phyloP scores from a whole-genome alignment of 2,113 vertebrate genomes.

The Cyrtonyx montezumae region DNA sequence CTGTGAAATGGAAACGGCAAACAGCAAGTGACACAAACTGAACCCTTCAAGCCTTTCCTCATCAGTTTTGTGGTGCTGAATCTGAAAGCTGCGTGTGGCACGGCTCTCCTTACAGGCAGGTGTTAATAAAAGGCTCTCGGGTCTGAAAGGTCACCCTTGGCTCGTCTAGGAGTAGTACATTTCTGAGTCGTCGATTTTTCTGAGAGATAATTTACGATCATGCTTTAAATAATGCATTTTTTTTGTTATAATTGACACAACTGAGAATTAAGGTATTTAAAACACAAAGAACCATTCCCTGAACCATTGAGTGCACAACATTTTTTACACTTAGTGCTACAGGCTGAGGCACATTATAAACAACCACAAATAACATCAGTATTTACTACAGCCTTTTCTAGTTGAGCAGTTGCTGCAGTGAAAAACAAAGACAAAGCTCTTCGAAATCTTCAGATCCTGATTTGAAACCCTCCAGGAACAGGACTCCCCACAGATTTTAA shows the following conservation, averaged over 20 bases:
- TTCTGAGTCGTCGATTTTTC: slow-evolving; percentile 77
- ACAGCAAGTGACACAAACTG: slow-evolving; percentile 99
- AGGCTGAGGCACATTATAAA: slow-evolving; percentile 63
- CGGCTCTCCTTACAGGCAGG: slow-evolving; percentile 93
- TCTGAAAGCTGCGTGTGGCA: slow-evolving; percentile 87
- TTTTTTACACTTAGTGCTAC: slow-evolving; percentile 40
- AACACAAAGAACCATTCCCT: slow-evolving; percentile 22
- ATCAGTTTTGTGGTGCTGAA: slow-evolving; percentile 92
- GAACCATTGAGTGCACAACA: not conserved
- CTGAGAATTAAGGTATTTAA: slow-evolving; percentile 45
- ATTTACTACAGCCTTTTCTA: slow-evolving; percentile 76
- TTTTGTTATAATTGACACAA: slow-evolving; percentile 38
- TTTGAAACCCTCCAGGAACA: slow-evolving; percentile 82
- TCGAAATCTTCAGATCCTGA: slow-evolving; percentile 82
- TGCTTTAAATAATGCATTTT: slow-evolving; percentile 75
- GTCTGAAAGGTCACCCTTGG: slow-evolving; percentile 91
- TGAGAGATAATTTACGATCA: slow-evolving; percentile 76
- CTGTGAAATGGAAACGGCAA: slow-evolving; percentile 99
- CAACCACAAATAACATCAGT: slow-evolving; percentile 75
- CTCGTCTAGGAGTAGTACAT: slow-evolving; percentile 78
- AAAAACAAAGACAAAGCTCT: slow-evolving; percentile 73
- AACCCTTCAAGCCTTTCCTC: slow-evolving; percentile 97
- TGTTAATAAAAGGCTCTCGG: slow-evolving; percentile 99
- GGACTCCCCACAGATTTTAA: slow-evolving; percentile 85
- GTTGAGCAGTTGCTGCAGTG: slow-evolving; percentile 70